phyloP scores from a whole-genome alignment of 1,140 invertebrate genomes.

The Euwallacea similis region DNA sequence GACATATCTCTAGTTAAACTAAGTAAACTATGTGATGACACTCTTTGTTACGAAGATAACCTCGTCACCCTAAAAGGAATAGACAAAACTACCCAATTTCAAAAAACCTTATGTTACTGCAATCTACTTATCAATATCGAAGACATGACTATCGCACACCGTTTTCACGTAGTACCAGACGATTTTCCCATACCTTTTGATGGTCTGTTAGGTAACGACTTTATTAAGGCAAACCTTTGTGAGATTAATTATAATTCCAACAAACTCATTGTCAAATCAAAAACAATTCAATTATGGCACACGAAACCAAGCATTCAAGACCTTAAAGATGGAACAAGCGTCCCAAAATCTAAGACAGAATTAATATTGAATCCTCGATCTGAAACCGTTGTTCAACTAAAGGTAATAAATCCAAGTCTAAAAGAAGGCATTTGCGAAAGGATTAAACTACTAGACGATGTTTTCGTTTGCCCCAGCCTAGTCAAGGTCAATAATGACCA shows the following conservation, averaged over 20 bases:
- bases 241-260: not conserved
- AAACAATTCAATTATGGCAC: not conserved
- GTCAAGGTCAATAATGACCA: not conserved
- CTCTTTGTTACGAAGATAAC: not conserved
- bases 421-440: not conserved
- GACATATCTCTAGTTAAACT: not conserved
- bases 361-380: conserved; percentile 1
- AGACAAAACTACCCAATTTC: not conserved
- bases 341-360: not conserved
- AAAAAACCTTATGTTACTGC: not conserved
- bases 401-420: conserved; percentile 2
- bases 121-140: not conserved
- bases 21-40: not conserved
- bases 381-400: conserved; percentile 2
- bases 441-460: not conserved
- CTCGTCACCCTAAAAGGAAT: not conserved
- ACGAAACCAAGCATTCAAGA: not conserved
- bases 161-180: not conserved
- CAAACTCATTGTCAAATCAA: not conserved
- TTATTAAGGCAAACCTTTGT: not conserved
- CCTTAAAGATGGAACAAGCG: not conserved
- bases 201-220: not conserved
- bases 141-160: not conserved
- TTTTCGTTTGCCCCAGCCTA: not conserved
- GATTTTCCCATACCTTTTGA: conserved; percentile 2